Conservation (phyloP, 2,888 invertebrate species). For the Phyllotreta cruciferae region DNA sequence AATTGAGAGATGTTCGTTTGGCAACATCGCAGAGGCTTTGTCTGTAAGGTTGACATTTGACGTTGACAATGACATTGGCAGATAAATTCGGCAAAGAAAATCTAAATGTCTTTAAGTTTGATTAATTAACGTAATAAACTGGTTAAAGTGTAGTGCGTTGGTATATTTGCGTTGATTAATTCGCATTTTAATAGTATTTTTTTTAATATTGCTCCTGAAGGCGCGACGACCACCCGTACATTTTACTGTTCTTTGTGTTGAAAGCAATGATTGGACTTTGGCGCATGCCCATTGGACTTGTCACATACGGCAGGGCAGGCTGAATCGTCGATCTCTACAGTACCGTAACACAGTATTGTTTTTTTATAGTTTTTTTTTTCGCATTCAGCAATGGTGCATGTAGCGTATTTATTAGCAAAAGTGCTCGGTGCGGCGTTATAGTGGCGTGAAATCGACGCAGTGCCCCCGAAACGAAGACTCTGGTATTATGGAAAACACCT, state of each 20-base stretch:
- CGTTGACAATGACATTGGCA: too few species aligned
- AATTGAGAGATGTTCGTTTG: too few species aligned
- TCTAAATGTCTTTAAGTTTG: too few species aligned
- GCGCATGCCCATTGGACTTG: constrained; percentile 36
- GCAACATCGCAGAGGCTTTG: too few species aligned
- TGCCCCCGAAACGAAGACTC: constrained; percentile 43
- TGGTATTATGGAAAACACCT: constrained; percentile 58
- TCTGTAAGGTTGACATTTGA: too few species aligned
- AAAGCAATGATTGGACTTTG: constrained; percentile 30
- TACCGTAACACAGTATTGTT: constrained; percentile 56
- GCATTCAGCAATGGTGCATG: constrained; percentile 52
- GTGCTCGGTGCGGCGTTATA: constrained; percentile 44
- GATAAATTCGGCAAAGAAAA: too few species aligned
- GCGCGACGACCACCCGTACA: constrained; percentile 17
- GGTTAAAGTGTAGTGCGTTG: too few species aligned
- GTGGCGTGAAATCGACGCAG: constrained; percentile 45
- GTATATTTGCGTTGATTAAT: too few species aligned
- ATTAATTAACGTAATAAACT: too few species aligned
- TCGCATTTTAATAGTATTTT: background rate
- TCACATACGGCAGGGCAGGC: constrained; percentile 46
- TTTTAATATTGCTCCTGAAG: constrained; percentile 5
- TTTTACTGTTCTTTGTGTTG: constrained; percentile 37
- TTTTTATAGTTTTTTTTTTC: constrained; percentile 46
- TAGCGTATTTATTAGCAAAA: constrained; percentile 42
- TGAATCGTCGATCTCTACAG: constrained; percentile 45